Percentiles rank a stretch among this genome's conserved stretches.
Evolutionary conservation across 2,888 invertebrate genomes (phyloP).

Genomic region (Chymomyza amoena): DNA sequence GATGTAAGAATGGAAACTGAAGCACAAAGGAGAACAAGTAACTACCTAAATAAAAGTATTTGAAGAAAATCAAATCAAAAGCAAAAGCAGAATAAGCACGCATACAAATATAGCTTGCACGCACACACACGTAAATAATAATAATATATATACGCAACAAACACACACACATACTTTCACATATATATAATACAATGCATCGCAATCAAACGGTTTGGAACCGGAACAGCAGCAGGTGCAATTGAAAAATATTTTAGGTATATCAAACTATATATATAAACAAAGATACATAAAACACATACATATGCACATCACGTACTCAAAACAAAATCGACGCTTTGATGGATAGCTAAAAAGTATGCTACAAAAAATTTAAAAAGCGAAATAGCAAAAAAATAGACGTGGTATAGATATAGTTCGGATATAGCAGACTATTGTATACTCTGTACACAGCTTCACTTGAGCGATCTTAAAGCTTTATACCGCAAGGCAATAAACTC

Average conservation of each 20-base stretch:
- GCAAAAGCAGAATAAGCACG: not conserved
- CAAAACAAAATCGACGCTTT: not conserved
- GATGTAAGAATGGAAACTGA: conserved; percentile 9
- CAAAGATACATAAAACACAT: not conserved
- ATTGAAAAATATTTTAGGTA: not conserved
- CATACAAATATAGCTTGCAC: conserved; percentile 12
- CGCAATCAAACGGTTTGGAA: not conserved
- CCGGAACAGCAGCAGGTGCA: conserved; percentile 8
- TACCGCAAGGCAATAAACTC: too few species aligned
- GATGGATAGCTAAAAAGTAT: conserved; percentile 7
- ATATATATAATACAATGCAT: not conserved
- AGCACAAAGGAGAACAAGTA: conserved; percentile 1
- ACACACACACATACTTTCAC: not conserved
- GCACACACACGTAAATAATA: not conserved
- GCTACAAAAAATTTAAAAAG: not conserved
- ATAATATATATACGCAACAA: not conserved
- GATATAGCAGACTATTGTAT: too few species aligned
- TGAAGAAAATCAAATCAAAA: conserved; percentile 35
- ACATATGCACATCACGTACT: conserved; percentile 3
- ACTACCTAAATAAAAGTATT: conserved; percentile 31
- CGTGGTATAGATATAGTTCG: too few species aligned
- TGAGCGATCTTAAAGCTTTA: too few species aligned
- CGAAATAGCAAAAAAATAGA: not conserved
- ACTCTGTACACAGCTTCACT: too few species aligned
- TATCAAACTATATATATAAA: not conserved